A percentile compares a stretch with the other conserved stretches of the same genome.
phyloP scores from a whole-genome alignment of 2,797 vertebrate species.

The Rhinoraja longicauda region DNA sequence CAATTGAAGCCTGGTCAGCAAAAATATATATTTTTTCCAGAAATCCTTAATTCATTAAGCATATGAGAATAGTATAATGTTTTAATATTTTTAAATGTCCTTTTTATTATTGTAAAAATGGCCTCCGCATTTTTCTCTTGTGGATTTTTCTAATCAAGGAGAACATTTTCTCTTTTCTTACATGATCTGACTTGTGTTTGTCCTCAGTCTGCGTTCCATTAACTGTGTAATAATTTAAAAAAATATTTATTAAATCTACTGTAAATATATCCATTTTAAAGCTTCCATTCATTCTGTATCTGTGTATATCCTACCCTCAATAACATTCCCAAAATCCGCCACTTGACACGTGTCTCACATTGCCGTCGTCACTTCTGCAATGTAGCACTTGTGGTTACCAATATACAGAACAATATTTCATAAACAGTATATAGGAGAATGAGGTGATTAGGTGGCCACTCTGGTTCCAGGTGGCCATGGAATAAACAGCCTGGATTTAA shows the following conservation, averaged over 20 bases:
- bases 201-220: background rate
- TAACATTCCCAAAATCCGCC: too few relatives aligned
- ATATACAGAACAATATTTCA: too few relatives aligned
- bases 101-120: background rate
- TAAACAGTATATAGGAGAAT: too few relatives aligned
- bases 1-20: background rate
- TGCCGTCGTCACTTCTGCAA: background rate
- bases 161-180: background rate
- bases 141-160: background rate
- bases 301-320: too few relatives aligned
- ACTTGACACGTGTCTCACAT: too few relatives aligned
- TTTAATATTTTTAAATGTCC: background rate
- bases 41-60: background rate
- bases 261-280: background rate
- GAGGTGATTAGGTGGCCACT: too few relatives aligned
- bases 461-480: too few relatives aligned
- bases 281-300: too few relatives aligned
- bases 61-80: background rate
- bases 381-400: too few relatives aligned
- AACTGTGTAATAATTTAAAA: background rate
- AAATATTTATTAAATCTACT: background rate
- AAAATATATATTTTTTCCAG: background rate
- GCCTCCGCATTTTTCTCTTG: background rate
- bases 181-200: background rate
- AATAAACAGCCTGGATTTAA: too few relatives aligned